Base-by-base conservation (phyloP, 2,797 vertebrate genomes). In the Kryptolebias ocellatus region DNA sequence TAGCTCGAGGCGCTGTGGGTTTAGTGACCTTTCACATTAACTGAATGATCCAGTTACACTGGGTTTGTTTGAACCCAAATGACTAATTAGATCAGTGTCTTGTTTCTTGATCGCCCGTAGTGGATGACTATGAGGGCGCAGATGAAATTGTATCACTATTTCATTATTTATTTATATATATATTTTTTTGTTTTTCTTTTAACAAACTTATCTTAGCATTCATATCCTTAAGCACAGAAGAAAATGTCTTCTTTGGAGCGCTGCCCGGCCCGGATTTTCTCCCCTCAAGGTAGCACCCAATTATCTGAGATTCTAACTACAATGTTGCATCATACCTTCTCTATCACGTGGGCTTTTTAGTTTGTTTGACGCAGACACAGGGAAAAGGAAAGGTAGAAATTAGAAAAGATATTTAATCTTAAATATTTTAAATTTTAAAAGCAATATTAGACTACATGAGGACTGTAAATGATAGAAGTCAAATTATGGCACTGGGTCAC, bases 21-120 rank as follows among this genome's bases (percentile, higher is more conserved):
- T 87, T 91, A 92, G 83, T 94, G 93, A 93, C 92, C 93, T 93
- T 93, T 93, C 75, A 89, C 89, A 91, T 92, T 89, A 90, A 87
- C 86, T 88, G 89, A 90, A 90, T 88, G 88, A 93, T 94, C 90
- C 78, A 83, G 84, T 93, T 93, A 85, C 84, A 84, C 62, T 84
- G 84, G 85, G 79, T 91, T 93, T 90, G 84, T 87, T 90, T 92
- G 87, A 93, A 90, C 84, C 78, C 75, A 88, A 85, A 91, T 74
- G 90, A 92, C 92, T 91, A 89, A 92, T 92, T 91, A 89, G 86
- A 92, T 93, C 88, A 92, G 85, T 67, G 17, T 90, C 85, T 87
- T 69, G 69, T 89, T 85, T 86, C 89, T 81, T 83, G 81, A 90
- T 86, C 52, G 77, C 83, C 79, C 83, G 88, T 60, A 81, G 86